Evolutionary conservation across 2,797 vertebrate genomes (phyloP).

Genomic region (Cynodonichthys magdalenae): DNA sequence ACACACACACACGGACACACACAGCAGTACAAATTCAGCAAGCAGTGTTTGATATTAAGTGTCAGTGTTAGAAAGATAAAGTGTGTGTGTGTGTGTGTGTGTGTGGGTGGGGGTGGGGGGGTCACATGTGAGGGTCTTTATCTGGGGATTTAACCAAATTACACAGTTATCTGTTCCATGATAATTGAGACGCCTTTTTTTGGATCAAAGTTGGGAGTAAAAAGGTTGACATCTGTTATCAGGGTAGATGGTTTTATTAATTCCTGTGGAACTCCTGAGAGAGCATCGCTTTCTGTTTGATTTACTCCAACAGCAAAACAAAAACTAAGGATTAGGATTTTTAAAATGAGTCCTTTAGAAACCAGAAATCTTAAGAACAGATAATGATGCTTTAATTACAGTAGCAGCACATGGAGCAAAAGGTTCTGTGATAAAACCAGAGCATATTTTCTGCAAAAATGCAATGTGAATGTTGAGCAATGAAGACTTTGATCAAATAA

Average conservation of each 20-base stretch:
- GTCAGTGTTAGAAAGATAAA: not conserved
- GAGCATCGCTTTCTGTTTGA: not conserved
- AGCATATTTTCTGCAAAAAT: no score
- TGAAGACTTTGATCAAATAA: no score
- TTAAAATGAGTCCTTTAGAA: no score
- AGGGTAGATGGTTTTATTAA: not conserved
- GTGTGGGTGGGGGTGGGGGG: no score
- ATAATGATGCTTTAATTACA: no score
- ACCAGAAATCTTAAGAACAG: no score
- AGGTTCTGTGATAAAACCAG: no score
- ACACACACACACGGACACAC: not conserved
- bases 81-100: no score
- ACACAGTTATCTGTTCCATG: not conserved
- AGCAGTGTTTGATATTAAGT: not conserved
- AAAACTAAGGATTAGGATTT: not conserved
- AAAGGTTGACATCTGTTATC: not conserved
- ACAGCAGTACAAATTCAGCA: not conserved
- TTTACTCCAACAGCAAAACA: not conserved
- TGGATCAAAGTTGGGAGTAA: not conserved
- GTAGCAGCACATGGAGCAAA: no score
- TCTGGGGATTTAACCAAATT: slow-evolving; percentile 13
- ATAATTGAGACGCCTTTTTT: slow-evolving; percentile 7
- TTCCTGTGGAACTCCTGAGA: not conserved
- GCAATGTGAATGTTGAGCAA: no score
- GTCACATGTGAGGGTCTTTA: not conserved